These are phyloP conservation scores for Erebia aethiops DNA, from an alignment of 2,888 invertebrate species.

Conservation along the genomic window DNA sequence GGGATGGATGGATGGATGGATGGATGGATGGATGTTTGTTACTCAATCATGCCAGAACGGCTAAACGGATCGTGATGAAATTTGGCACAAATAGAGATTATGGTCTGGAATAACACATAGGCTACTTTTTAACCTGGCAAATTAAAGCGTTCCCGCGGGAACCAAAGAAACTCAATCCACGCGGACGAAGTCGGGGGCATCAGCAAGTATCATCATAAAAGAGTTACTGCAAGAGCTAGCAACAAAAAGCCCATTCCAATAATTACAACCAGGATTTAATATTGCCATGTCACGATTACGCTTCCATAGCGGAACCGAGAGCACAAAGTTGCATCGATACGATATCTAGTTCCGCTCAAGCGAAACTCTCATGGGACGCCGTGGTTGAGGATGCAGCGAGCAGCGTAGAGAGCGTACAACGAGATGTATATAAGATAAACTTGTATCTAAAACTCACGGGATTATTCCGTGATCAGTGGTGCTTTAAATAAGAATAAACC, in stretches of 20 bases:
- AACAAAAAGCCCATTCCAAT: neutral
- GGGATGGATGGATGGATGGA: no score
- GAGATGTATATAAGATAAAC: slow-evolving; percentile 71
- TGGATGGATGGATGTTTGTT: no score
- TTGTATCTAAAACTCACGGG: slow-evolving; percentile 58
- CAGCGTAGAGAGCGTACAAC: slow-evolving; percentile 42
- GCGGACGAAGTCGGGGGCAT: no score
- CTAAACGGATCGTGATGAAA: no score
- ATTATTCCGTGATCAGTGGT: slow-evolving; percentile 65
- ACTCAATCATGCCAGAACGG: no score
- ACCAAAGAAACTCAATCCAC: no score
- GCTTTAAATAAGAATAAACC: slow-evolving; percentile 43
- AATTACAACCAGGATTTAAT: slow-evolving; percentile 12
- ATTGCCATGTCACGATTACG: slow-evolving; percentile 37
- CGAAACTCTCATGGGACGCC: slow-evolving; percentile 49
- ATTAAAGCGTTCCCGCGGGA: no score
- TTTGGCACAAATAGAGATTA: no score
- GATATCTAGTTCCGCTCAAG: slow-evolving; percentile 50
- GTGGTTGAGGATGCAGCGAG: slow-evolving; percentile 60
- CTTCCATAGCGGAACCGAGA: slow-evolving; percentile 33
- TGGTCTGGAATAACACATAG: no score
- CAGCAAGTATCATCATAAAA: neutral
- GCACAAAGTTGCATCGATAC: slow-evolving; percentile 44
- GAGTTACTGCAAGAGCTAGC: neutral
- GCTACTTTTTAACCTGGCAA: no score